Evolutionary conservation across 2,888 invertebrate species (phyloP), one percentile per base, ranked within the genome.

Genomic region (Stenodema calcarata): DNA sequence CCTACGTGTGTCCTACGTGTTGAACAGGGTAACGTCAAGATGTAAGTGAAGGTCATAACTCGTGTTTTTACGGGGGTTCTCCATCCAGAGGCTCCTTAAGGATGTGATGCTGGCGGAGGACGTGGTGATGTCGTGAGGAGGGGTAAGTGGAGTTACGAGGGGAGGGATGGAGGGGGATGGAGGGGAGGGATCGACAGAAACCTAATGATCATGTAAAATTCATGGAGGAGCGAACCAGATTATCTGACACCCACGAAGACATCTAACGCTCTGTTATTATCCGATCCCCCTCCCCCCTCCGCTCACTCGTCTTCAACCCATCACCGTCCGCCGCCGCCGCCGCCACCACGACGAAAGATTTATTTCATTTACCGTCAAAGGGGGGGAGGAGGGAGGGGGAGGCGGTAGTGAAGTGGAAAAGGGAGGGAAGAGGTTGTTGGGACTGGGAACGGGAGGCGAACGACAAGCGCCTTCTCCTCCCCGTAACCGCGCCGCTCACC

Each of bases 181-280:
- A 27, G 78, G 44, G 44, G 30, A 18, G 28, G 80, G 42, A 69
- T 82, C 69, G 69, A 82, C 82, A 62, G 54, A 73, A 18, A 75
- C 42, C 86, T 86, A 79, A 79, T 86, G 80, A 86, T 86, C 86
- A 86, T 86, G 86, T 86, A 86, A 86, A 86, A 86, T 86, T 86
- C 86, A 86, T 86, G 80, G 79, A 54, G 84, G 23, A 78, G 54
- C 82, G 69, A 82, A 69, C 69, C 41, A 69, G 80, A 80, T 80
- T 80, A 80, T 80, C 54, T 23, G 69, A 82, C 82, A 82, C 82
- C 82, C 82, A 82, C 82, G 82, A 69, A 41, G 41, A 18, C 42
- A 30, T 47, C 30, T 54, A 27, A 73, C 73, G 73, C 73, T 73
- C 73, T 73, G 73, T 73, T 73, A 73, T 73, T 73, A 73, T 73